Percentiles rank a stretch among this genome's conserved stretches.
Evolutionary conservation across 1,140 invertebrate species (phyloP).

Genomic region (Achatina immaculata): DNA sequence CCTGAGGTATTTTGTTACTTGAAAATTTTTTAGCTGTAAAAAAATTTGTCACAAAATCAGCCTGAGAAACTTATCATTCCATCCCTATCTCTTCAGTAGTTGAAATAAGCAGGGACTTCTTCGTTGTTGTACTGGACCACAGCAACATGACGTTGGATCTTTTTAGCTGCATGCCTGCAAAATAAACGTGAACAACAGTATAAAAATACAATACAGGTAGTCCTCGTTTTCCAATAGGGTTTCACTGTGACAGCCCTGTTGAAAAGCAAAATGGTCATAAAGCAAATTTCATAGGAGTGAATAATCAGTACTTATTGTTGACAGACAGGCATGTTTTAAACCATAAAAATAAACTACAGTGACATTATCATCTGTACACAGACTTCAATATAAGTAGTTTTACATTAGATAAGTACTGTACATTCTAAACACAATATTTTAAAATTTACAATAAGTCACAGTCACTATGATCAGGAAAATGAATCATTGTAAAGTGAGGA

Average conservation of each 20-base stretch:
- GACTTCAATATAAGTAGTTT: neutral
- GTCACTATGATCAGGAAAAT: too few relatives aligned
- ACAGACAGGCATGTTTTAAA: neutral
- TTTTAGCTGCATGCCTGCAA: slow-evolving; percentile 62
- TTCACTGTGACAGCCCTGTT: neutral
- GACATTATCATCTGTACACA: neutral
- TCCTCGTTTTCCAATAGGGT: neutral
- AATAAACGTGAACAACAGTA: neutral
- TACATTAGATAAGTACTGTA: too few relatives aligned
- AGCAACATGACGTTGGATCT: slow-evolving; percentile 56
- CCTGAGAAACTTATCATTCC: too few relatives aligned
- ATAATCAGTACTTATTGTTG: neutral
- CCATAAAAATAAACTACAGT: neutral
- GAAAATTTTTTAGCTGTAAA: too few relatives aligned
- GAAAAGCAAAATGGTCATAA: neutral
- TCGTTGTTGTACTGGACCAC: slow-evolving; percentile 60
- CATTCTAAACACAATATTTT: too few relatives aligned
- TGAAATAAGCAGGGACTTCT: slow-evolving; percentile 59
- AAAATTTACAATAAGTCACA: too few relatives aligned
- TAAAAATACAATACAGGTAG: neutral
- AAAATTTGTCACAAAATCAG: too few relatives aligned
- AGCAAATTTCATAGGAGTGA: neutral
- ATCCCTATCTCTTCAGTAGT: too few relatives aligned
- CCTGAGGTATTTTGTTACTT: too few relatives aligned
- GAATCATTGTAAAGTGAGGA: too few relatives aligned